These are phyloP conservation scores for Drosophila malerkotliana DNA, from an alignment of 1,140 invertebrate species.

Conservation along the genomic window DNA sequence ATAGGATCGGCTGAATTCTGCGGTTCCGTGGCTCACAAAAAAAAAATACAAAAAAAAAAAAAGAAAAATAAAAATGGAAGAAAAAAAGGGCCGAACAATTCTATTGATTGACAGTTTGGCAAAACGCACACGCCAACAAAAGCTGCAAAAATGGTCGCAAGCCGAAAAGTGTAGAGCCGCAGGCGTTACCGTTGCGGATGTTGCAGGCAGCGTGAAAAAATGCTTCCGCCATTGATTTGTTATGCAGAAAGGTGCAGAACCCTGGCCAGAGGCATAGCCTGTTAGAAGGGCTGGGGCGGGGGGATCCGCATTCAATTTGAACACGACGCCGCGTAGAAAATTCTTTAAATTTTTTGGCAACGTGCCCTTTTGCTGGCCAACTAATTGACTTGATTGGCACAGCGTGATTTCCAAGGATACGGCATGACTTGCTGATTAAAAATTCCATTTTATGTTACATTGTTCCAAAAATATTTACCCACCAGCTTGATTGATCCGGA, in stretches of 20 bases:
- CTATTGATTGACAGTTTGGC: conserved; percentile 82
- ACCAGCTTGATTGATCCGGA: conserved; percentile 36
- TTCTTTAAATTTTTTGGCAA: conserved; percentile 52
- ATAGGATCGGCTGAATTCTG: conserved; percentile 3
- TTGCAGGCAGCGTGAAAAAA: conserved; percentile 35
- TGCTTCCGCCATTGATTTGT: conserved; percentile 61
- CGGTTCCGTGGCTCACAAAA: neutral
- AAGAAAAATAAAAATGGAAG: neutral
- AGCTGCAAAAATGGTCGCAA: conserved; percentile 7
- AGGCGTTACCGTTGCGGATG: conserved; percentile 78
- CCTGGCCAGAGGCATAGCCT: conserved; percentile 53
- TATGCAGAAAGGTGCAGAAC: conserved; percentile 77
- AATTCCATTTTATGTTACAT: conserved; percentile 5
- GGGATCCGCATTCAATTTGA: conserved; percentile 24
- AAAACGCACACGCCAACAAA: conserved; percentile 72
- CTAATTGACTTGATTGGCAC: conserved; percentile 72
- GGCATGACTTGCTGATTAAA: conserved; percentile 9
- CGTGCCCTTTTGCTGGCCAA: conserved; percentile 16
- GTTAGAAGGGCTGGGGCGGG: neutral
- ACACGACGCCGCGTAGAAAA: conserved; percentile 33
- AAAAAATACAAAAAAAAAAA: neutral
- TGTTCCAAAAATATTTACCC: conserved; percentile 11
- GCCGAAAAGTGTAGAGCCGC: conserved; percentile 63
- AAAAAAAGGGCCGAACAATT: conserved; percentile 71
- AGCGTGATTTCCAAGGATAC: conserved; percentile 53